These are phyloP conservation scores for Epirrita christyi DNA, from an alignment of 2,888 invertebrate species.

Conservation along the genomic window DNA sequence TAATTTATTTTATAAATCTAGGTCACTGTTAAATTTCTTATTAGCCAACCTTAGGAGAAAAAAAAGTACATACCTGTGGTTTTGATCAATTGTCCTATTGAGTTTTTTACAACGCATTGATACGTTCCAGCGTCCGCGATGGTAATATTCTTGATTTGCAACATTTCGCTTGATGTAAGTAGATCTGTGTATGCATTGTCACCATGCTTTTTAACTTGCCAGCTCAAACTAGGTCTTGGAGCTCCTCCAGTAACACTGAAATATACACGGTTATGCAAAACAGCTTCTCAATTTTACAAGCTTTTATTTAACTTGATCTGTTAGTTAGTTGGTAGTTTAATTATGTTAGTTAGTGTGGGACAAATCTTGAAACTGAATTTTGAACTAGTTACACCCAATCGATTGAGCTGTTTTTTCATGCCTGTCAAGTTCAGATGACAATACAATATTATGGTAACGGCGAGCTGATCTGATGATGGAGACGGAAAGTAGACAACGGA, in stretches of 20 bases:
- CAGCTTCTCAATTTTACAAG: no score
- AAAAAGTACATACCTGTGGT: conserved; percentile 13
- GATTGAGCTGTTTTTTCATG: no score
- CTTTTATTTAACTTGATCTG: no score
- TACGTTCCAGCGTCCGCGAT: conserved; percentile 15
- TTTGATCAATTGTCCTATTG: not conserved
- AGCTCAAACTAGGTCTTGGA: conserved; percentile 5
- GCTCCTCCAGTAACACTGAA: conserved; percentile 4
- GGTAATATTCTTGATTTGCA: conserved; percentile 9
- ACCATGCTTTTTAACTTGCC: conserved; percentile 8
- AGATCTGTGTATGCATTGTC: not conserved
- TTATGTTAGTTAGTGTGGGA: no score
- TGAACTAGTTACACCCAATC: no score
- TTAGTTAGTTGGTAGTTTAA: no score
- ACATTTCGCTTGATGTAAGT: not conserved
- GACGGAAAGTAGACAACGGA: not conserved
- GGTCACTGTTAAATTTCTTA: no score
- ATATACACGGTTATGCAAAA: not conserved
- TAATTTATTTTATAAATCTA: no score
- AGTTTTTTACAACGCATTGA: conserved; percentile 6
- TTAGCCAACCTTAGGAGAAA: no score
- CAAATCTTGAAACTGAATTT: no score
- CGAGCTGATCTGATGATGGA: not conserved
- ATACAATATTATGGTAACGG: no score
- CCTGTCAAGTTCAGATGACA: no score